Percentiles rank a stretch among this genome's conserved stretches.
Evolutionary conservation across 2,797 vertebrate species (phyloP).

Genomic region (Naso thynnoides): DNA sequence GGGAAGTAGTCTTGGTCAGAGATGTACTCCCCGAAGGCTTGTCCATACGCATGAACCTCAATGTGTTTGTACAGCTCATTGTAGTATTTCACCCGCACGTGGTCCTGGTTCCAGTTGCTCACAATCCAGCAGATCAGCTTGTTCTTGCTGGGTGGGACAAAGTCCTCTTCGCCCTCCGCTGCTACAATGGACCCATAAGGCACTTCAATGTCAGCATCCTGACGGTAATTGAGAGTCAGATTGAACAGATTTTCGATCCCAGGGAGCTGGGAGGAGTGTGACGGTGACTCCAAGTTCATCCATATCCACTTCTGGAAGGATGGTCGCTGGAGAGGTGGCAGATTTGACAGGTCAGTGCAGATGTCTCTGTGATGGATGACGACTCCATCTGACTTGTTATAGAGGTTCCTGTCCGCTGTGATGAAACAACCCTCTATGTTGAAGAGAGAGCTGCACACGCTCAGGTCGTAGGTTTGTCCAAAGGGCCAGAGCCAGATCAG

Average conservation of each 20-base stretch:
- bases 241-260: constrained; percentile 97
- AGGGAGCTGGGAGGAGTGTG: constrained; percentile 93
- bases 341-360: constrained; percentile 93
- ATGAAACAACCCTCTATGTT: constrained; percentile 95
- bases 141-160: constrained; percentile 93
- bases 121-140: constrained; percentile 98
- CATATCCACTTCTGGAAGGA: constrained; percentile 98
- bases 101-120: constrained; percentile 98
- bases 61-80: constrained; percentile 97
- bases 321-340: constrained; percentile 91
- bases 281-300: constrained; percentile 98
- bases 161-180: constrained; percentile 89
- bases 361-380: constrained; percentile 97
- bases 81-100: constrained; percentile 96
- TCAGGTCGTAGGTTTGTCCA: constrained; percentile 93
- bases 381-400: constrained; percentile 94
- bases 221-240: constrained; percentile 96
- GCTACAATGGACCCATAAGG: constrained; percentile 94
- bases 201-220: constrained; percentile 97
- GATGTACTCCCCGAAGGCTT: constrained; percentile 95
- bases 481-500: constrained; percentile 99
- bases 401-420: constrained; percentile 93
- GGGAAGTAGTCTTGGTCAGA: constrained; percentile 94
- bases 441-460: constrained; percentile 92
- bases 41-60: constrained; percentile 94